Base-by-base conservation (phyloP, 2,888 invertebrate genomes). In the Synergus itoensis region DNA sequence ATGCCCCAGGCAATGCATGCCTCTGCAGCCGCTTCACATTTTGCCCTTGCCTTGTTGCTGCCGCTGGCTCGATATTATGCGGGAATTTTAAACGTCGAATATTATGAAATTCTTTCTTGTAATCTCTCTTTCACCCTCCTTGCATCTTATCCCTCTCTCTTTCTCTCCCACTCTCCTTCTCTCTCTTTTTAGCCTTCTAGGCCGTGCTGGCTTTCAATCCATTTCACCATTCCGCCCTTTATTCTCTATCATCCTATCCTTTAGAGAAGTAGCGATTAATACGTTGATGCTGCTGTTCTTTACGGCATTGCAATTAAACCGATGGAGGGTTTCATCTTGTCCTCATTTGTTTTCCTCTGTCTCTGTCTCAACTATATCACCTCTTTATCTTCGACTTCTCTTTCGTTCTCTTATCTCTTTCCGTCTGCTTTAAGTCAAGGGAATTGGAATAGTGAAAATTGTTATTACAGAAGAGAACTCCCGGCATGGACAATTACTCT, bases 71-170 rank as follows among this genome's bases (percentile, higher is more conserved):
- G 84, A 84, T 87, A 88, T 90, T 88, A 89, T 89, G 88, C 88
- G 87, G 85, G 88, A 90, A 90, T 90, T 90, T 90, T 87, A 87
- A 89, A 88, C 89, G 85, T 84, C 86, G 87, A 89, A 89, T 87
- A 89, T 90, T 90, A 90, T 84, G 88, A 89, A 89, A 89, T 90
- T 90, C 90, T 87, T 89, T 85, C 86, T 85, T 86, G 84, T 88
- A 84, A 88, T 89, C 86, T 86, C 84, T 81, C 82, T 79, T 81
- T 77, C 57, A 18, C 64, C 75, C 60, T 73, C 28, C 60, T 36
- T 36, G 36, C 60, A 16, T 73, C 18, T 65, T 28, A 48, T 48
- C 48, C 65, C 76, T 73, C 62, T 76, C 64, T 76, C 76, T 28
- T 5, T 73, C 62, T 76, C 64, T 76, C 76, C 18, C 2, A 88